These are phyloP conservation scores for Ptilorrhoa leucosticta DNA, from an alignment of 2,113 vertebrate species.

Conservation along the genomic window DNA sequence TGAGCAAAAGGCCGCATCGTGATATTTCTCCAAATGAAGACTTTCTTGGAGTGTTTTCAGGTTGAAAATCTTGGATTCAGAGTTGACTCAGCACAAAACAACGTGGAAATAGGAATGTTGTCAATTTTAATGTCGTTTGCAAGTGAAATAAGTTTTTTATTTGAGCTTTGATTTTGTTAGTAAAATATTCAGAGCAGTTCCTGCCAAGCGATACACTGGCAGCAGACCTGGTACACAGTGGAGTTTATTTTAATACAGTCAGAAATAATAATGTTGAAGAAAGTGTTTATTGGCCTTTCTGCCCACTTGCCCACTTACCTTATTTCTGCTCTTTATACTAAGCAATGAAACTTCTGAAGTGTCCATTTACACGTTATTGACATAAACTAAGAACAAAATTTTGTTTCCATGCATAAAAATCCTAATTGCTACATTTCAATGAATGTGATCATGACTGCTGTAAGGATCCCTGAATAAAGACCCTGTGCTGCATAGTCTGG, in stretches of 20 bases:
- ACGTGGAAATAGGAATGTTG: not conserved
- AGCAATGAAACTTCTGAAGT: not conserved
- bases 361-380: not conserved
- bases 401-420: not conserved
- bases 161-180: not conserved
- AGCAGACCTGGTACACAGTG: not conserved
- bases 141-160: not conserved
- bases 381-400: not conserved
- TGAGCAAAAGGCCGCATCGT: not conserved
- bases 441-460: accelerated
- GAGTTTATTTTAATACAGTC: not conserved
- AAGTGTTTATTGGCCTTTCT: not conserved
- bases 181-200: not conserved
- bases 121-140: not conserved
- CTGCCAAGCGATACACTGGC: not conserved
- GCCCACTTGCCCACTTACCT: not conserved
- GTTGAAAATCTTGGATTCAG: not conserved
- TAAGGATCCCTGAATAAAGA: not conserved
- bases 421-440: not conserved
- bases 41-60: not conserved
- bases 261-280: not conserved
- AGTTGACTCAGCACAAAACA: not conserved
- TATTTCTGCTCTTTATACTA: not conserved
- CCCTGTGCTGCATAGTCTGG: not conserved
- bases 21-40: not conserved